These are phyloP conservation scores for Monomorium pharaonis DNA, from an alignment of 1,140 invertebrate genomes.

Conservation along the genomic window DNA sequence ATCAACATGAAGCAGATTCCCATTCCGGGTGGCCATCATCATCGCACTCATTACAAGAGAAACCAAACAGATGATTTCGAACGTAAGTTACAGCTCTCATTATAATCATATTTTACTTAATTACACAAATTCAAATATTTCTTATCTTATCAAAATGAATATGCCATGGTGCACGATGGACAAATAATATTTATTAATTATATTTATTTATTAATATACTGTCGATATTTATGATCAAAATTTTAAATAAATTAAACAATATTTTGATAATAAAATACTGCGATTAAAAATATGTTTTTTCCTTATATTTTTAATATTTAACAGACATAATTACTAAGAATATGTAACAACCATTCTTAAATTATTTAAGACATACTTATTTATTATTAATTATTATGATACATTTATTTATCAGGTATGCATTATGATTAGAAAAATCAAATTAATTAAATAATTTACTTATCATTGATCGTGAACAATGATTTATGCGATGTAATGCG, in stretches of 20 bases:
- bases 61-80: conserved; percentile 82
- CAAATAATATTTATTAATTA: too few relatives aligned
- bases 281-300: not conserved
- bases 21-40: conserved; percentile 77
- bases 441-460: not conserved
- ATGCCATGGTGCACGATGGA: too few relatives aligned
- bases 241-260: not conserved
- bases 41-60: conserved; percentile 78
- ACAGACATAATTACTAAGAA: not conserved
- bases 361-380: not conserved
- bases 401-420: conserved; percentile 1
- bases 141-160: not conserved
- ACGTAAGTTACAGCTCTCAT: conserved; percentile 74
- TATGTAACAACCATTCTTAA: not conserved
- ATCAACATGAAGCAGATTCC: conserved; percentile 80
- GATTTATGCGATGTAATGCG: too few relatives aligned
- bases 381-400: not conserved
- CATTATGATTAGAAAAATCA: not conserved
- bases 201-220: not conserved
- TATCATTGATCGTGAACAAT: not conserved
- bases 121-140: not conserved
- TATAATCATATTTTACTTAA: not conserved
- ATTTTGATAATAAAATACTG: not conserved
- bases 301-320: not conserved
- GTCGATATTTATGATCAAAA: not conserved